Percentiles rank a stretch among this genome's conserved stretches.
Evolutionary conservation across 2,888 invertebrate genomes (phyloP).

Genomic region (Polymixis lichenea): DNA sequence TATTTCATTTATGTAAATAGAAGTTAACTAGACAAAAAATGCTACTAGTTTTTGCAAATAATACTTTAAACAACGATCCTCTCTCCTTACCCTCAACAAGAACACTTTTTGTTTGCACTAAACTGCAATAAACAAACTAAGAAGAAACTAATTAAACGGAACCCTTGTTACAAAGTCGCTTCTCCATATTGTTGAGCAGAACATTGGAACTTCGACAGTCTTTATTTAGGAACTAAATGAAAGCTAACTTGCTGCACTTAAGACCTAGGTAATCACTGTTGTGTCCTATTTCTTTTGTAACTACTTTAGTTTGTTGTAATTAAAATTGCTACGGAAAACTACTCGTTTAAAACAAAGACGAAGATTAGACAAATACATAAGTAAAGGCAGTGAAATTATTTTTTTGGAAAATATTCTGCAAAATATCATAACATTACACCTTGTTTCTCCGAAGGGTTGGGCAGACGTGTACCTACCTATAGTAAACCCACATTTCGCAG

Average conservation of each 20-base stretch:
- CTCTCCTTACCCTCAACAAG: background rate
- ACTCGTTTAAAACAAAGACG: background rate
- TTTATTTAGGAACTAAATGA: constrained; percentile 22
- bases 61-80: constrained; percentile 72
- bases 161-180: constrained; percentile 8
- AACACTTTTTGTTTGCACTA: constrained; percentile 8
- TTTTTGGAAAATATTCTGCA: too few species aligned
- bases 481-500: too few species aligned
- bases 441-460: too few species aligned
- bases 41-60: background rate
- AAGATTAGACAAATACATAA: background rate
- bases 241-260: background rate
- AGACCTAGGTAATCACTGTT: constrained; percentile 18
- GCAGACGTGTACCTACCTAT: too few species aligned
- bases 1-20: background rate
- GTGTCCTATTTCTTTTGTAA: constrained; percentile 27
- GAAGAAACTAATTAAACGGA: constrained; percentile 34
- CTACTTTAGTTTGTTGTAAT: background rate
- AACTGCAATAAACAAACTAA: constrained; percentile 40
- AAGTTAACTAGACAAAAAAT: background rate
- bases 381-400: background rate
- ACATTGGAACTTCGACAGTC: background rate
- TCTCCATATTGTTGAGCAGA: constrained; percentile 3
- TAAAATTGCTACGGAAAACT: background rate
- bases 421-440: too few species aligned